Evolutionary conservation across 2,888 invertebrate species (phyloP), one percentile per base, ranked within the genome.

Genomic region (Dryobota labecula): DNA sequence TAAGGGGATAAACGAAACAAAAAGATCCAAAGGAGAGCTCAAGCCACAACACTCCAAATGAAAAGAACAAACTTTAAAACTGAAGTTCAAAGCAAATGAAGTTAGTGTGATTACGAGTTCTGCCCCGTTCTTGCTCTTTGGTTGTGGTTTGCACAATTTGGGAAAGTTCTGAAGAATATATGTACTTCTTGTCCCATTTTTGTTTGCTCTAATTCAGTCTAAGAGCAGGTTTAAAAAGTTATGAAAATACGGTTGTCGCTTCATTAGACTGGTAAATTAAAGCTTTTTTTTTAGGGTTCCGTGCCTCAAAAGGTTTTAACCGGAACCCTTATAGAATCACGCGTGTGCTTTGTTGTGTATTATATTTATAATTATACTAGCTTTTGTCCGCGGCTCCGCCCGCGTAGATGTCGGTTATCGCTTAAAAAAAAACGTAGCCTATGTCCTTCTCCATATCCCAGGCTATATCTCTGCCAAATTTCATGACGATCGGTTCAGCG

Each of bases 101-200:
- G n/a, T 45, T 27, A 4, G 36, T 9, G 15, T n/a, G n/a, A 38
- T 45, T 38, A 3, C 49, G 53, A 56, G 30, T 30, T 49, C n/a
- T 56, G 4, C 0, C 0, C 15, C 9, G 27, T 33, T 36, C 27
- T 49, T 30, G 36, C 36, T 57, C 43, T 43, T 43, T 56, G 58
- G 49, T 18, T 45, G 77, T 76, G 77, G 57, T 58, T 58, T 24
- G 8, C 27, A 38, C 43, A 45, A 43, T 69, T 69, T 20, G 13
- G 7, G 4, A 53, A 45, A 58, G 45, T 68, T 76, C 13, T 45
- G 30, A 24, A 76, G 47, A 57, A 56, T 56, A 11, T 1, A 20
- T 49, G 20, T 49, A 49, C 3, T 24, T 73, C 8, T 27, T 56
- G n/a, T 15, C 6, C 36, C 13, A 43, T 45, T 53, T 41, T 53